Evolutionary conservation across 2,888 invertebrate genomes (phyloP), one percentile per base, ranked within the genome.

Genomic region (Sylvicola fuscatus): DNA sequence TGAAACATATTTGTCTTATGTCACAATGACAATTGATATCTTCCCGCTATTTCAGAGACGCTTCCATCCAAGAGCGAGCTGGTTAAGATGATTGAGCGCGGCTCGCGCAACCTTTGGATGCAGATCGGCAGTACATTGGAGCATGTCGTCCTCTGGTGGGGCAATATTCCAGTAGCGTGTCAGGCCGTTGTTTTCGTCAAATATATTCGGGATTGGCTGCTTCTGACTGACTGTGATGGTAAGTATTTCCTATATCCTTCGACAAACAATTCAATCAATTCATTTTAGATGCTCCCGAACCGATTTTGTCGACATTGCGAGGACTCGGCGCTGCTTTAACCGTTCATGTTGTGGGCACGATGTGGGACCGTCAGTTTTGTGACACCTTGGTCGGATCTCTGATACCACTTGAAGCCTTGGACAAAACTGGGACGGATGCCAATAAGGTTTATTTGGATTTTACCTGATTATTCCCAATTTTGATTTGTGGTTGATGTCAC

Each of bases 101-200:
- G 56, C 2, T 44, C 53, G 38, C 49, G 53, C n/a, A 37, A 51
- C 37, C 58, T 82, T 17, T 86, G 84, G 84, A 75, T 77, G 0
- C 75, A 81, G 48, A 77, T 82, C 2, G 83, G 83, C 2, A 73
- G 74, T 39, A 76, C 72, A 47, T 61, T 82, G 34, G 82, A 84
- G 49, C 83, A 86, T 47, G 71, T 82, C 14, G 67, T 84, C 14
- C 60, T 86, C 1, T 86, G 84, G 86, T 83, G 83, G 82, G 75
- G 77, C 2, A 62, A 72, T 10, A 73, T 72, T 41, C 77, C 80
- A 1, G 56, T 81, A 31, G 73, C 77, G 11, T 68, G 70, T 38
- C 67, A 72, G 43, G 64, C 70, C 14, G 69, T 70, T 13, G 66
- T 65, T 46, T 68, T 68, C 3, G 68, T 70, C 45, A 72, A 72